Evolutionary conservation across 2,888 invertebrate species (phyloP), one percentile per base, ranked within the genome.

Genomic region (Mesochorus sp.): DNA sequence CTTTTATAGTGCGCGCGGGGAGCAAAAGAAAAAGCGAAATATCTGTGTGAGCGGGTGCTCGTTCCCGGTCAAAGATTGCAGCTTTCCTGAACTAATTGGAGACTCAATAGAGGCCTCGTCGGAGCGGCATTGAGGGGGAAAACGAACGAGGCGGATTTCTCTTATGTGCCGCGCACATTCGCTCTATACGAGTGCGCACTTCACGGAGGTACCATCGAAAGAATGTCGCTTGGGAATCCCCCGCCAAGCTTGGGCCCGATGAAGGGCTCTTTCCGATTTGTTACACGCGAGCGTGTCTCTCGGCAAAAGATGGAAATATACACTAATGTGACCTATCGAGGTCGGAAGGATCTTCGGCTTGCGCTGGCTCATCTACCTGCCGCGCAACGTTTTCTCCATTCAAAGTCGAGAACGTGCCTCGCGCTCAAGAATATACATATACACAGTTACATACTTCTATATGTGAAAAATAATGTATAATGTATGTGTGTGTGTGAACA

Each of bases 81-180:
- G 83, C 85, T 85, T 86, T 80, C 84, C 86, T 84, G 86, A 86
- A 86, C 85, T 86, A 86, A 86, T 86, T 85, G 86, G 83, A 78
- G 81, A 81, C 75, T 84, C 81, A 84, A 86, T 85, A 82, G 81
- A 37, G 71, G 76, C 49, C 80, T 53, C 28, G 75, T 71, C 73
- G 59, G 77, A 80, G 49, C 34, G 24, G 1, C 21, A 31, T 28
- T 21, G 42, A 53, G 28, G 19, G 26, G 17, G n/a, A 31, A 42
- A 28, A 14, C 51, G 71, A 53, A 49, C 80, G 68, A 66, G 79
- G 74, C 76, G 76, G 76, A 79, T 81, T 71, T 72, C 67, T 76
- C 57, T 80, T 73, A 55, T 75, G 64, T 79, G 73, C 61, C 57
- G 64, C 62, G 59, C 51, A 42, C 42, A 39, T 64, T 70, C 59